These are phyloP conservation scores for Papilio aristodemus DNA, from an alignment of 1,140 invertebrate genomes.

Conservation along the genomic window DNA sequence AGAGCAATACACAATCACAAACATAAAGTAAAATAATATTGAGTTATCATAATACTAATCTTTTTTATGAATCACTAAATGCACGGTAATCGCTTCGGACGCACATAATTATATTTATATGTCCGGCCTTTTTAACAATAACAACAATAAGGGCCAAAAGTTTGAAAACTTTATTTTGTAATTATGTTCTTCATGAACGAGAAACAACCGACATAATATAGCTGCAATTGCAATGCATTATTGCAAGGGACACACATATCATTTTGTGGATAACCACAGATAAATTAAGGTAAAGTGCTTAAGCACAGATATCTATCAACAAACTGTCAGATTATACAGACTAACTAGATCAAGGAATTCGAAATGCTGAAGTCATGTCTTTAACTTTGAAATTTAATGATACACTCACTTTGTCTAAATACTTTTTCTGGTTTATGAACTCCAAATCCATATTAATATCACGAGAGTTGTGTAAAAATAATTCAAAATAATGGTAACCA, in stretches of 20 bases:
- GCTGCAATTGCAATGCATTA: constrained; percentile 49
- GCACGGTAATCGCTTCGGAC: constrained; percentile 44
- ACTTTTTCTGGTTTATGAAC: no score
- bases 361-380: no score
- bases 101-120: constrained; percentile 46
- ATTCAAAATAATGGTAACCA: no score
- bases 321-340: neutral
- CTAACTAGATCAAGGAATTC: no score
- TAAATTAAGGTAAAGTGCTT: neutral
- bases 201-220: constrained; percentile 44
- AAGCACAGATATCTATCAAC: constrained; percentile 16
- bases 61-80: constrained; percentile 64
- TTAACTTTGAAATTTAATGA: no score
- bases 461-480: no score
- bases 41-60: constrained; percentile 72
- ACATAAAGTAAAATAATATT: constrained; percentile 71
- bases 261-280: constrained; percentile 31
- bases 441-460: no score
- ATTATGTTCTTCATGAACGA: constrained; percentile 41
- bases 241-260: constrained; percentile 45
- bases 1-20: constrained; percentile 73
- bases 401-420: no score
- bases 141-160: constrained; percentile 41
- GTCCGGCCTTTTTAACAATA: constrained; percentile 40
- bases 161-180: constrained; percentile 37